Evolutionary conservation across 1,140 invertebrate species (phyloP), one percentile per base, ranked within the genome.

Genomic region (Papilio machaon): DNA sequence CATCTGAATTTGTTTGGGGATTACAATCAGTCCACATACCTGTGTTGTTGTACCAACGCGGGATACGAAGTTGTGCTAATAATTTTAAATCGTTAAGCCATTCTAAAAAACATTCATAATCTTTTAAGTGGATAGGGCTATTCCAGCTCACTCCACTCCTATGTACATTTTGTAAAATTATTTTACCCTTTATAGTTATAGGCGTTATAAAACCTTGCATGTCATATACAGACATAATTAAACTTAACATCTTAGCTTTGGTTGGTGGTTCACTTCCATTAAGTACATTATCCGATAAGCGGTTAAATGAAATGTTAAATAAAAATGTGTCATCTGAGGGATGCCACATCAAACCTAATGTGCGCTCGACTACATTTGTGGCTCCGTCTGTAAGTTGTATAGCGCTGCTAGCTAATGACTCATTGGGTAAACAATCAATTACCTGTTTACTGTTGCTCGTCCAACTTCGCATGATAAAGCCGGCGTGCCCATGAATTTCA

Each of bases 121-220:
- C 82, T 10, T 80, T 70, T 15, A 58, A 10, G 2, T 47, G 76
- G 17, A 94, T 67, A 10, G 49, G 49, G 17, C 87, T 81, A 43
- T 95, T 90, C 93, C 94, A 95, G 35, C 84, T 85, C 15, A 91
- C 82, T 4, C 83, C 82, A 19, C 49, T 82, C n/a, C 85, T 80
- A 89, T 91, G 93, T 13, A 92, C 84, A 8, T 90, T 81, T 85
- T 95, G 94, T 1, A 95, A 73, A 8, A 95, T 70, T 10, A 93
- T 92, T 85, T 92, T 94, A 23, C 82, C 67, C 52, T 85, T 86
- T 38, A 94, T 88, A 15, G 82, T 86, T 49, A 91, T 89, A 9
- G 93, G 90, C 4, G 88, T 75, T 8, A 95, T 46, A 58, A 92
- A 89, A 17, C 92, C 93, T 30, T 91, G 82, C 6, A 91, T 89